Percentiles rank a stretch among this genome's conserved stretches.
phyloP scores from a whole-genome alignment of 2,888 invertebrate genomes.

The Neoascia interrupta region DNA sequence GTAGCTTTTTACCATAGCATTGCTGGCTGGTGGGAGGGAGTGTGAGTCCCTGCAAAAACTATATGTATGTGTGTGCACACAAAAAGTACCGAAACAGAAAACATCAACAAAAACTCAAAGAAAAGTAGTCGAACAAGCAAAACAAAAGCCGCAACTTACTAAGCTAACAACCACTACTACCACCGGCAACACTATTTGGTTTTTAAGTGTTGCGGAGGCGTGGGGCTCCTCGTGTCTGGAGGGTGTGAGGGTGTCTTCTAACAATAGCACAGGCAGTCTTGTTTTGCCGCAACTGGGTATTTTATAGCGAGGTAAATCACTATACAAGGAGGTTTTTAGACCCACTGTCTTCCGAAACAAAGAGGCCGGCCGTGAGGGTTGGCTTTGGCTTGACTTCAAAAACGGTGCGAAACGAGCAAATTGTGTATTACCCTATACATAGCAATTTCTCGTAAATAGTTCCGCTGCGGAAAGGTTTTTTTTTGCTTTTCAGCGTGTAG shows the following conservation, averaged over 20 bases:
- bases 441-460: conserved; percentile 63
- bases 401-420: conserved; percentile 51
- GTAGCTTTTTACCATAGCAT: conserved; percentile 1
- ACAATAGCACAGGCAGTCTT: conserved; percentile 69
- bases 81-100: conserved; percentile 27
- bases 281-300: conserved; percentile 68
- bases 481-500: not conserved
- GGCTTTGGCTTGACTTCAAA: conserved; percentile 31
- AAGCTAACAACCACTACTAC: conserved; percentile 57
- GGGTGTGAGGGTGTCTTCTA: conserved; percentile 14
- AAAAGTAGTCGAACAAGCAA: conserved; percentile 58
- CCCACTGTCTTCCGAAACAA: no score
- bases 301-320: conserved; percentile 68
- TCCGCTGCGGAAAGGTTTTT: conserved; percentile 54
- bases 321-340: no score
- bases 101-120: conserved; percentile 3
- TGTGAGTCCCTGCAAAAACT: not conserved
- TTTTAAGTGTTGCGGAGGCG: conserved; percentile 40
- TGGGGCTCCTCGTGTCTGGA: not conserved
- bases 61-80: conserved; percentile 15
- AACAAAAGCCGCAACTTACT: conserved; percentile 66
- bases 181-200: conserved; percentile 44
- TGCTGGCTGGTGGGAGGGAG: not conserved
- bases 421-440: conserved; percentile 51
- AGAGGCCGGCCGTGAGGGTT: conserved; percentile 17